Conservation (phyloP, 2,113 vertebrate species). For the Martes martes region DNA sequence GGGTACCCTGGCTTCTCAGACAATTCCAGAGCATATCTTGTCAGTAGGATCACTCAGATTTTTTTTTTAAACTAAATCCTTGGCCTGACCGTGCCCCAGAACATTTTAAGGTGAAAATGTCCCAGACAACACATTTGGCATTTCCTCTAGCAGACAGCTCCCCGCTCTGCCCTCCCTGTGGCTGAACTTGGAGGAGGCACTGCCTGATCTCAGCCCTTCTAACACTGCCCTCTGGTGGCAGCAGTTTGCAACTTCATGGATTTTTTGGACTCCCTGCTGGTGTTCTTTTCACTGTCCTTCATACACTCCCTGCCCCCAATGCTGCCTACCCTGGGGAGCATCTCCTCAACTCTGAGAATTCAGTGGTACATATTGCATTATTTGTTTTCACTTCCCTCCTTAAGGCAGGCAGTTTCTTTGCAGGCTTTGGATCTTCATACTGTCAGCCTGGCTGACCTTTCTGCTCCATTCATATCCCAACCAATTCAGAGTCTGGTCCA, state of each 20-base stretch:
- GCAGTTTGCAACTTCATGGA: background rate
- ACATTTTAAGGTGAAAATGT: background rate
- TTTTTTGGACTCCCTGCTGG: accelerated
- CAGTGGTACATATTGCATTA: accelerated
- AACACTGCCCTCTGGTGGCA: conserved; percentile 4
- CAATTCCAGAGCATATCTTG: background rate
- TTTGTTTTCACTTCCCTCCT: no score
- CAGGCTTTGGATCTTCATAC: background rate
- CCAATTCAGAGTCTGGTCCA: background rate
- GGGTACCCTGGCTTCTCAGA: accelerated
- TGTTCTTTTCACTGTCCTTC: background rate
- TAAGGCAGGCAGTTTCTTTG: background rate
- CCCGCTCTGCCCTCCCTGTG: accelerated
- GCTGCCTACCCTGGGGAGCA: no score
- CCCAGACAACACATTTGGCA: background rate
- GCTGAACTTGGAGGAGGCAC: background rate
- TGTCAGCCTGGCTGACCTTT: background rate
- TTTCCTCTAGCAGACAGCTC: background rate
- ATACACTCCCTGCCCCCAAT: accelerated
- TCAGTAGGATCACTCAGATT: background rate
- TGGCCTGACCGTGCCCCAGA: background rate
- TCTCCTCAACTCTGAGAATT: background rate
- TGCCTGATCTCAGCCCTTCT: background rate
- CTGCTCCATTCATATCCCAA: background rate
- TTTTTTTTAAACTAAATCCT: background rate